phyloP scores from a whole-genome alignment of 2,888 invertebrate species.

The Callyntrura guangdongensis region DNA sequence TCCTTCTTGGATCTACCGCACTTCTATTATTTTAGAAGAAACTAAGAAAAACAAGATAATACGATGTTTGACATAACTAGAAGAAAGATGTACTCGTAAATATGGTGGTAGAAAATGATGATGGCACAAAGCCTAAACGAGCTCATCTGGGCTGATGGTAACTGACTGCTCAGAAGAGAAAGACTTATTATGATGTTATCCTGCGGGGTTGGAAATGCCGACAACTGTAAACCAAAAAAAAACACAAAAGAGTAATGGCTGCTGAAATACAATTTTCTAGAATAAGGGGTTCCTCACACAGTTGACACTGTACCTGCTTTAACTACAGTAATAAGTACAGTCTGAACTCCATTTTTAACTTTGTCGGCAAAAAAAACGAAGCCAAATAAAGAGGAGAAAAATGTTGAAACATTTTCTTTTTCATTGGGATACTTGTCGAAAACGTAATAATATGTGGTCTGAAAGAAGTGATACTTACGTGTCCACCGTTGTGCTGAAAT shows the following conservation, averaged over 20 bases:
- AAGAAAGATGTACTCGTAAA: not conserved
- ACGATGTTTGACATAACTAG: not conserved
- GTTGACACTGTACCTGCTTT: not conserved
- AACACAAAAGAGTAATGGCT: not conserved
- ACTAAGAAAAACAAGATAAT: not conserved
- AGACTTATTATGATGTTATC: not conserved
- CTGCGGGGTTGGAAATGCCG: not conserved
- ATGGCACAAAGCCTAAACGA: conserved; percentile 13
- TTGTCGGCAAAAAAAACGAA: conserved; percentile 36
- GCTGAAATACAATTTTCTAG: not conserved
- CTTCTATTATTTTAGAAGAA: not conserved
- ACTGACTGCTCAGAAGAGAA: conserved; percentile 2
- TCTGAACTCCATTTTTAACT: conserved; percentile 25
- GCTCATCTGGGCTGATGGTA: not conserved
- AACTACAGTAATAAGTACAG: not conserved
- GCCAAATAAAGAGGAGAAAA: conserved; percentile 1
- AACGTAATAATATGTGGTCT: not conserved
- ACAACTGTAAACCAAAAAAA: not conserved
- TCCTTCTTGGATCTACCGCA: not conserved
- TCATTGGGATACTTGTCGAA: conserved; percentile 14
- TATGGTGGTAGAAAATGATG: conserved; percentile 25
- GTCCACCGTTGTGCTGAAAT: not conserved
- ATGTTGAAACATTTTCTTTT: conserved; percentile 43
- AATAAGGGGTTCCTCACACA: not conserved
- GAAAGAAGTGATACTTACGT: not conserved